Conservation (phyloP, 2,113 vertebrate genomes). For the Nesospiza acunhae region DNA sequence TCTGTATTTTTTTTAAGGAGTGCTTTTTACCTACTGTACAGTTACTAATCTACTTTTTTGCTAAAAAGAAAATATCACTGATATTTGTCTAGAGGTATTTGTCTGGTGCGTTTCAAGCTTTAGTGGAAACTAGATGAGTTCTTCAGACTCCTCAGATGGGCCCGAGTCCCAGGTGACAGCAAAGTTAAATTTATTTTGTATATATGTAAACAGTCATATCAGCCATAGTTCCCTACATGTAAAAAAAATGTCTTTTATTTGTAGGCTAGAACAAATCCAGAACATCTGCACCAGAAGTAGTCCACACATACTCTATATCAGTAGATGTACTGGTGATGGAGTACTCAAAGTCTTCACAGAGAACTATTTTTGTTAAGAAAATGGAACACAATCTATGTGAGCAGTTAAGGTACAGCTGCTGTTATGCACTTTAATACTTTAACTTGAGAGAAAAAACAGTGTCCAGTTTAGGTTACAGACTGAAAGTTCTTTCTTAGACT, state of each 20-base stretch:
- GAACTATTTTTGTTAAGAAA: not conserved
- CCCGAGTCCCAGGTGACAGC: not conserved
- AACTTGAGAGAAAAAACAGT: not conserved
- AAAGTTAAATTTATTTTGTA: conserved; percentile 38
- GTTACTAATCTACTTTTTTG: conserved; percentile 48
- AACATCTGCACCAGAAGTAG: not conserved
- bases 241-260: not conserved
- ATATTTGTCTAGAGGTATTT: not conserved
- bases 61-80: conserved; percentile 4
- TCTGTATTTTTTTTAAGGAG: conserved; percentile 46
- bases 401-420: not conserved
- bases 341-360: not conserved
- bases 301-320: not conserved
- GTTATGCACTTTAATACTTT: not conserved
- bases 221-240: not conserved
- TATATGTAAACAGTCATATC: not conserved
- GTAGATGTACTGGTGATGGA: not conserved
- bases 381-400: not conserved
- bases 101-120: not conserved
- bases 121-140: not conserved
- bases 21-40: conserved; percentile 60
- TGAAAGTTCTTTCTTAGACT: not conserved
- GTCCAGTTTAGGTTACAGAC: not conserved
- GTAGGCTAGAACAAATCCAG: not conserved
- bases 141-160: not conserved